Percentiles rank a stretch among this genome's conserved stretches.
These are phyloP conservation scores for Botia kubotai DNA, from an alignment of 2,797 vertebrate species.

Conservation along the genomic window DNA sequence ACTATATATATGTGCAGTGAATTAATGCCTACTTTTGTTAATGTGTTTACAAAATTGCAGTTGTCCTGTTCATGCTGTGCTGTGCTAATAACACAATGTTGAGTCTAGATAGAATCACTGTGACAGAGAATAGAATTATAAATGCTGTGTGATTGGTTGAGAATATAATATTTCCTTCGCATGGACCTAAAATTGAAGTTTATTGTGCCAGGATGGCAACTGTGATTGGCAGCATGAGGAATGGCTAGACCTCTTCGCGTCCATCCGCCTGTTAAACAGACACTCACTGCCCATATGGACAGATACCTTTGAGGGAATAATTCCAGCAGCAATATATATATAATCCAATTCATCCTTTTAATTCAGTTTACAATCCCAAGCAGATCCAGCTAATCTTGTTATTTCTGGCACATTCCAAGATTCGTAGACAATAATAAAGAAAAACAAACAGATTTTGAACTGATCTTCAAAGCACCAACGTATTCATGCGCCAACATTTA, in stretches of 20 bases:
- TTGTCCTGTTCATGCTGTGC: neutral
- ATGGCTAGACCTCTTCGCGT: neutral
- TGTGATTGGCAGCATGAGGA: neutral
- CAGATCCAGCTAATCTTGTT: neutral
- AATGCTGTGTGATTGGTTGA: neutral
- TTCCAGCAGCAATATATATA: slow-evolving; percentile 4
- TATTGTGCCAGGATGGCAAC: slow-evolving; percentile 2
- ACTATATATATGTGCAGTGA: neutral
- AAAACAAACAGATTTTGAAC: neutral
- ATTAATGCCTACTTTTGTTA: neutral
- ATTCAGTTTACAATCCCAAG: neutral
- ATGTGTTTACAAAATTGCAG: neutral
- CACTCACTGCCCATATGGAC: neutral
- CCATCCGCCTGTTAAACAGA: neutral
- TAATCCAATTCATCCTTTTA: slow-evolving; percentile 3
- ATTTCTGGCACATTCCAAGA: slow-evolving; percentile 12
- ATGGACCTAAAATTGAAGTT: neutral
- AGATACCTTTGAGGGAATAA: neutral
- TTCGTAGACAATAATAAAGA: neutral
- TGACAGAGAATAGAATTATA: neutral
- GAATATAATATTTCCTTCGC: neutral
- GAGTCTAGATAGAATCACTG: neutral
- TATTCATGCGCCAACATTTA: neutral
- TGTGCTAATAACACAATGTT: neutral
- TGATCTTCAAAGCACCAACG: neutral